Percentiles rank a stretch among this genome's conserved stretches.
These are phyloP conservation scores for Actinemys pallida DNA, from an alignment of 2,113 vertebrate genomes.

Conservation along the genomic window DNA sequence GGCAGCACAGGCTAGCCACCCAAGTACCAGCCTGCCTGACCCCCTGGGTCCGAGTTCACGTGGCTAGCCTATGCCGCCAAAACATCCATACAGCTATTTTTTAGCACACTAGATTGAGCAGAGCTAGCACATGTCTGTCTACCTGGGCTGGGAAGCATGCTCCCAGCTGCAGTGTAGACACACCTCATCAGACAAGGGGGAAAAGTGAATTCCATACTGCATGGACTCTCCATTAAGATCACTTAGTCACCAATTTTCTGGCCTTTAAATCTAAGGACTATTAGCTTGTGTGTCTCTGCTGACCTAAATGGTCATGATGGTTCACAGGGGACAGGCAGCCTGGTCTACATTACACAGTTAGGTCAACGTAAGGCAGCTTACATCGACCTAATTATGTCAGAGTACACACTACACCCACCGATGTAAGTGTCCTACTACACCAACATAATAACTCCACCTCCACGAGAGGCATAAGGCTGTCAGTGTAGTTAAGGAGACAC, in stretches of 20 bases:
- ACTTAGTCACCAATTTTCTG: neutral
- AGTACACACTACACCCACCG: no score
- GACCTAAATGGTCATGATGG: neutral
- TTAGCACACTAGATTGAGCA: neutral
- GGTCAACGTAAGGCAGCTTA: no score
- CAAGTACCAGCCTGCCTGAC: neutral
- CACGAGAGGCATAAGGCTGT: no score
- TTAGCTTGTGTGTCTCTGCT: neutral
- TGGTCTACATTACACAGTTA: no score
- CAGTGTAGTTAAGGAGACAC: no score
- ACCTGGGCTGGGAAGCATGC: neutral
- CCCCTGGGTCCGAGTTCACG: neutral
- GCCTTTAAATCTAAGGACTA: neutral
- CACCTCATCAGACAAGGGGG: fast-evolving
- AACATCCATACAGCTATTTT: neutral
- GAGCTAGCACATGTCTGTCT: neutral
- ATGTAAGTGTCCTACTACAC: no score
- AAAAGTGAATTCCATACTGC: neutral
- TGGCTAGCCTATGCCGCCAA: no score
- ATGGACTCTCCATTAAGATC: fast-evolving
- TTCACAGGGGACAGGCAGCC: neutral
- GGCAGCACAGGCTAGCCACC: neutral
- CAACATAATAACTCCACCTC: no score
- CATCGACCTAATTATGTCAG: no score
- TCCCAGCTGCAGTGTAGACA: no score